Conservation (phyloP, 2,797 vertebrate genomes). For the Lagodon rhomboides region DNA sequence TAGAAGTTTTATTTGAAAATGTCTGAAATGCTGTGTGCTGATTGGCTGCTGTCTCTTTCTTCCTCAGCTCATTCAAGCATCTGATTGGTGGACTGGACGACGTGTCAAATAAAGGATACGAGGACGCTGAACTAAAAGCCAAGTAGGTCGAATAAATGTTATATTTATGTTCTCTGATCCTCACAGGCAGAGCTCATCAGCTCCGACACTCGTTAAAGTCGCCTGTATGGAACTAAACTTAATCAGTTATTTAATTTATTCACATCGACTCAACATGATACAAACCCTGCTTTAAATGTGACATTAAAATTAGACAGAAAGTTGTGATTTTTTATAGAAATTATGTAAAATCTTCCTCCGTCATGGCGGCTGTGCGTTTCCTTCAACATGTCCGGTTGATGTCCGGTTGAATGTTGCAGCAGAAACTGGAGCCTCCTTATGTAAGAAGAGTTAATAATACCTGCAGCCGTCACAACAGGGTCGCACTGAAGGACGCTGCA, state of each 20-base stretch:
- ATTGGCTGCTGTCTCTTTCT: constrained; percentile 19
- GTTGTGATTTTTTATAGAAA: too few species aligned
- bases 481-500: background rate
- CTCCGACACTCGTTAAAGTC: too few species aligned
- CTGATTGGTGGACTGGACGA: constrained; percentile 96
- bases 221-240: too few species aligned
- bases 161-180: too few species aligned
- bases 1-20: too few species aligned
- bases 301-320: too few species aligned
- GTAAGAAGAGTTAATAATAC: constrained; percentile 41
- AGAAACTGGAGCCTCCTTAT: constrained; percentile 44
- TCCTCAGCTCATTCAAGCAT: constrained; percentile 95
- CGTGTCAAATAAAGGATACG: constrained; percentile 95
- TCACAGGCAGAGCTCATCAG: too few species aligned
- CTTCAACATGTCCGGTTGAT: background rate
- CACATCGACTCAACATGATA: too few species aligned
- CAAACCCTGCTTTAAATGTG: too few species aligned
- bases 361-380: background rate
- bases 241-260: too few species aligned
- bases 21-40: background rate
- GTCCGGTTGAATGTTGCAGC: constrained; percentile 11
- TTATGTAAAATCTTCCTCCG: too few species aligned
- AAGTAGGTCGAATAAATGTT: constrained; percentile 87
- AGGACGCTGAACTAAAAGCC: constrained; percentile 95
- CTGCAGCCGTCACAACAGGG: background rate